Evolutionary conservation across 2,888 invertebrate genomes (phyloP), one percentile per base, ranked within the genome.

Genomic region (Penaeus monodon): DNA sequence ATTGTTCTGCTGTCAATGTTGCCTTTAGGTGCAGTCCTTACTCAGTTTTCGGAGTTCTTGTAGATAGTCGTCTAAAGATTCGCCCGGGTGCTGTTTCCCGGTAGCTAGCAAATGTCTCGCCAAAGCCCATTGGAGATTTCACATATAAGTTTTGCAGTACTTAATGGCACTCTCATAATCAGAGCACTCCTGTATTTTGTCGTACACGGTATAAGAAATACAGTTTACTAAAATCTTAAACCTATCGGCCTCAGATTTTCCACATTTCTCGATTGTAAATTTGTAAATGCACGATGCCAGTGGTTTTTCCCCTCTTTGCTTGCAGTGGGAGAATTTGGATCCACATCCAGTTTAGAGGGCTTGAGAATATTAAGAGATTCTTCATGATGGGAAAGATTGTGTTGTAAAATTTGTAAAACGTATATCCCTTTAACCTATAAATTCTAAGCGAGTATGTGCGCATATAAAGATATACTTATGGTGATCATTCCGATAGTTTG

Each of bases 61-160:
- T 33, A 84, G 66, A 84, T 77, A 76, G 29, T 84, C 77, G 65
- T 84, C 84, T 77, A 76, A 33, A 33, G 77, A 70, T 68, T 76
- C 65, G 29, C 76, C 76, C 17, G 76, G 33, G 33, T 64, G 74
- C 33, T 74, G 74, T 44, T 44, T 63, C 38, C 38, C 7, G 74
- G 76, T 83, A 24, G 76, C 83, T 33, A 83, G 64, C 24, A 83
- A 24, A 57, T 3, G 76, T 63, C 83, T 83, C 29, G 83, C 83
- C 74, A 83, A 76, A 65, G 74, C 38, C 24, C 44, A 44, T 84
- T 24, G 65, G 49, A n/a, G n/a, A 29, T 33, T 74, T 76, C 38
- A 84, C 76, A 29, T 65, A 84, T 57, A 49, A 22, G 38, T 17
- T 65, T 20, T 84, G 4, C 57, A 84, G 65, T 24, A 24, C 12